These are phyloP conservation scores for Trichogramma evanescens DNA, from an alignment of 2,888 invertebrate species.

Conservation along the genomic window DNA sequence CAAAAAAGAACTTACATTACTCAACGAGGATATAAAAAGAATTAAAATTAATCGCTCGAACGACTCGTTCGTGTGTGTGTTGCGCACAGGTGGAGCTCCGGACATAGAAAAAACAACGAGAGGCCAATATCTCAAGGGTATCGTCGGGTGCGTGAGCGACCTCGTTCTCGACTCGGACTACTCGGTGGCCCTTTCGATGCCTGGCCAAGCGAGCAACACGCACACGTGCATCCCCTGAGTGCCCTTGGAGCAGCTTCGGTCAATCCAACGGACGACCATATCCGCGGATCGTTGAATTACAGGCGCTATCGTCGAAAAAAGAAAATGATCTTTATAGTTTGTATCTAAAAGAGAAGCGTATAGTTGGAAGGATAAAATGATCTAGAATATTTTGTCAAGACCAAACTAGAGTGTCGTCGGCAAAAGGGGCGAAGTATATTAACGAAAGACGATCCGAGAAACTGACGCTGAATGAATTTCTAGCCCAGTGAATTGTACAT, in stretches of 20 bases:
- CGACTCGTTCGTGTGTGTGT: neutral
- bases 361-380: no score
- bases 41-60: neutral
- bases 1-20: constrained; percentile 5
- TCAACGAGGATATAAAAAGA: neutral
- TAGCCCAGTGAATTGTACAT: constrained; percentile 19
- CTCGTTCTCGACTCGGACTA: constrained; percentile 74
- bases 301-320: no score
- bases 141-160: constrained; percentile 77
- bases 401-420: neutral
- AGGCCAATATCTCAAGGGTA: constrained; percentile 66
- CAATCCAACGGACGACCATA: neutral
- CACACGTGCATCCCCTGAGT: constrained; percentile 46
- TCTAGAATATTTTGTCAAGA: no score
- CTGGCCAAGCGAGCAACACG: constrained; percentile 58
- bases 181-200: constrained; percentile 63
- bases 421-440: neutral
- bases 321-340: no score
- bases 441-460: neutral
- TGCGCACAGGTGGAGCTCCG: constrained; percentile 66
- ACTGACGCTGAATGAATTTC: constrained; percentile 15
- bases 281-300: neutral
- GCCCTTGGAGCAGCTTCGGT: constrained; percentile 18
- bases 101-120: constrained; percentile 65
- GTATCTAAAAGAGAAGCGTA: no score